Evolutionary conservation across 2,797 vertebrate genomes (phyloP).

Genomic region (Pseudochromis fuscus): DNA sequence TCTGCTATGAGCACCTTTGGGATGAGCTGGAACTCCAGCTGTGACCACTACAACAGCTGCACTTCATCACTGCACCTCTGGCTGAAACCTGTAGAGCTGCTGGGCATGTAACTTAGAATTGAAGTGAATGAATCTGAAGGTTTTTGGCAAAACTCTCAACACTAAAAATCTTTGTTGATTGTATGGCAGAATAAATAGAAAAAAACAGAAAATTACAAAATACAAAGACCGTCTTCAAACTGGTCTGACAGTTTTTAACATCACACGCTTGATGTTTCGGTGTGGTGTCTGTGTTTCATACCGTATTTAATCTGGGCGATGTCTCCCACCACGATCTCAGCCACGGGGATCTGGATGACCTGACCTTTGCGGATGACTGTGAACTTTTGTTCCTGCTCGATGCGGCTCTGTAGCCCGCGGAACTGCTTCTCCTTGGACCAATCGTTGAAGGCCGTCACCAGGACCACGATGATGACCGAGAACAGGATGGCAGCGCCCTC

Average conservation of each 20-base stretch:
- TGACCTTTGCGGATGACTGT: constrained; percentile 96
- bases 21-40: neutral
- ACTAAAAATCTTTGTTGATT: too few species aligned
- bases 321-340: constrained; percentile 96
- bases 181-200: neutral
- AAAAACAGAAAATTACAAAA: neutral
- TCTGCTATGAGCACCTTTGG: too few species aligned
- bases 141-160: neutral
- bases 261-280: neutral
- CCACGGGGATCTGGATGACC: constrained; percentile 97
- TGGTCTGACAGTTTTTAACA: neutral
- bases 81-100: neutral
- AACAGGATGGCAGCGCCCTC: constrained; percentile 97
- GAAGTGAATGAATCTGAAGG: neutral
- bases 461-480: constrained; percentile 95
- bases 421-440: constrained; percentile 99
- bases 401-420: constrained; percentile 95
- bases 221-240: neutral
- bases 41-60: neutral
- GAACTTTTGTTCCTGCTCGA: constrained; percentile 98
- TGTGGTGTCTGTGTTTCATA: constrained; percentile 69
- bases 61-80: neutral
- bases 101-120: neutral
- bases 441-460: constrained; percentile 98
- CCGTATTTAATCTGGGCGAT: constrained; percentile 99